phyloP scores from a whole-genome alignment of 2,888 invertebrate genomes.

The Dicycla oo region DNA sequence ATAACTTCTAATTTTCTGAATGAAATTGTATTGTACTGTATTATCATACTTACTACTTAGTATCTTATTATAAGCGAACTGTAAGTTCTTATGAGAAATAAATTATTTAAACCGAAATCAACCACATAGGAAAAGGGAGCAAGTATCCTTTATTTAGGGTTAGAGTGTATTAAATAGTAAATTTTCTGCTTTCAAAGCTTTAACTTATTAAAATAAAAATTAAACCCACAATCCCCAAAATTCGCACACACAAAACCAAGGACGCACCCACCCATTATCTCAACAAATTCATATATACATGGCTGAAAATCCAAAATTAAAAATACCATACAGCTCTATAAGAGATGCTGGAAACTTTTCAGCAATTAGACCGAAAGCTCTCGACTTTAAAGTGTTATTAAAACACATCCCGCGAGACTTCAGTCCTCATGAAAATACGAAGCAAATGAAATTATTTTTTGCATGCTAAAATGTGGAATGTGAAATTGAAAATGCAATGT shows the following conservation, averaged over 20 bases:
- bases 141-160: too few relatives aligned
- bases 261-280: not conserved
- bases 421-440: slow-evolving; percentile 56
- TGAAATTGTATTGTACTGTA: too few relatives aligned
- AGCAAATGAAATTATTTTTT: slow-evolving; percentile 60
- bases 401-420: slow-evolving; percentile 63
- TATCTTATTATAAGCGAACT: too few relatives aligned
- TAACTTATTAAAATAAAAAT: not conserved
- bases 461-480: slow-evolving; percentile 45
- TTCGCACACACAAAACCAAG: not conserved
- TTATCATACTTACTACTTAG: too few relatives aligned
- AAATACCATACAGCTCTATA: slow-evolving; percentile 30
- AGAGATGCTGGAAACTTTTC: slow-evolving; percentile 57
- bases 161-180: too few relatives aligned
- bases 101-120: too few relatives aligned
- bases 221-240: not conserved
- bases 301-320: slow-evolving; percentile 28
- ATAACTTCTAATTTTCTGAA: too few relatives aligned
- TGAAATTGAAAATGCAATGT: slow-evolving; percentile 45
- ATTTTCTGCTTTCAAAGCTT: too few relatives aligned
- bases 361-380: slow-evolving; percentile 71
- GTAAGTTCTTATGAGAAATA: too few relatives aligned
- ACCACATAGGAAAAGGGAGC: too few relatives aligned
- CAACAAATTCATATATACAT: not conserved
- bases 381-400: slow-evolving; percentile 68